These are phyloP conservation scores for Pissodes strobi DNA, from an alignment of 1,140 invertebrate species.

Conservation along the genomic window DNA sequence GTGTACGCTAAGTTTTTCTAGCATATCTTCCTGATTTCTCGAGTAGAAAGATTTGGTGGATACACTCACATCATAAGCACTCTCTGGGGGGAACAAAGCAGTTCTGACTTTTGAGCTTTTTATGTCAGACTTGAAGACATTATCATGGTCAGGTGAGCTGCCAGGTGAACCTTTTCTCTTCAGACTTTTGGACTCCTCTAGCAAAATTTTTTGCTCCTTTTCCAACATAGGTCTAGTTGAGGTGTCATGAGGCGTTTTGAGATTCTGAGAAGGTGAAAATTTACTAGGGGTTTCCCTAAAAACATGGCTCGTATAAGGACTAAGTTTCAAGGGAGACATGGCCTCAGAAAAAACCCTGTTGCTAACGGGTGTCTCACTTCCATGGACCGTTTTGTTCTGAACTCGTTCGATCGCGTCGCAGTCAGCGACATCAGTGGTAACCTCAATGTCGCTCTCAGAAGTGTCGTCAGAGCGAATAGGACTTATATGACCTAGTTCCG, in stretches of 20 bases:
- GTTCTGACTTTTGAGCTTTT: slow-evolving; percentile 51
- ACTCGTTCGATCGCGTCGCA: too few species aligned
- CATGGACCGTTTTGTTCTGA: slow-evolving; percentile 17
- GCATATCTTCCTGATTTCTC: slow-evolving; percentile 46
- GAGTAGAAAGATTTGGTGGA: slow-evolving; percentile 62
- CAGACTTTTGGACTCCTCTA: slow-evolving; percentile 34
- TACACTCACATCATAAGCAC: slow-evolving; percentile 50
- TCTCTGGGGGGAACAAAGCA: slow-evolving; percentile 43
- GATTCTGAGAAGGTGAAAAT: slow-evolving; percentile 57
- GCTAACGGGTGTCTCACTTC: slow-evolving; percentile 17
- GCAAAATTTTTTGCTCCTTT: slow-evolving; percentile 45
- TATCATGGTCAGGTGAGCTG: slow-evolving; percentile 34
- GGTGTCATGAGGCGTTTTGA: slow-evolving; percentile 61
- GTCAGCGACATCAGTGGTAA: too few species aligned
- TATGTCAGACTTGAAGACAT: slow-evolving; percentile 42
- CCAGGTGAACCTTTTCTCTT: slow-evolving; percentile 33
- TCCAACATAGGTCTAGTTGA: slow-evolving; percentile 42
- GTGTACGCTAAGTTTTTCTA: slow-evolving; percentile 36
- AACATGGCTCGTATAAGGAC: too few species aligned
- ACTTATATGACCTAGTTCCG: slow-evolving; percentile 45
- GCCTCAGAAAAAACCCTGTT: slow-evolving; percentile 25
- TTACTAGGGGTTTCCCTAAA: too few species aligned
- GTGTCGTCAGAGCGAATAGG: slow-evolving; percentile 40
- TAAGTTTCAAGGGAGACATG: slow-evolving; percentile 33
- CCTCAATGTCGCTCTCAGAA: too few species aligned